Evolutionary conservation across 2,888 invertebrate genomes (phyloP).

Genomic region (Melinaea marsaeus): DNA sequence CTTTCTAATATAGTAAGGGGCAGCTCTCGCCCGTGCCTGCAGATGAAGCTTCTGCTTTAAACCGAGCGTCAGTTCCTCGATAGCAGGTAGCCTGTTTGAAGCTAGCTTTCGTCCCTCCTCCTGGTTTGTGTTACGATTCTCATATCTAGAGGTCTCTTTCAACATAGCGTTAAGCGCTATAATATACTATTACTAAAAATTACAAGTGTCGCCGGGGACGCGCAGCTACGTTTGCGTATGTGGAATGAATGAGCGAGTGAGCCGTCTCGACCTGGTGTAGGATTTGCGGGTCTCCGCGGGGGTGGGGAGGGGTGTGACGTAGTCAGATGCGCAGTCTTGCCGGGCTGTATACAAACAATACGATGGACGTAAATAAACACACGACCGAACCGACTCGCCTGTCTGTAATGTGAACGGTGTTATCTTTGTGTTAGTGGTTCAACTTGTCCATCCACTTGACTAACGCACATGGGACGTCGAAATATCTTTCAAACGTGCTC

Average conservation of each 20-base stretch:
- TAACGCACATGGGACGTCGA: conserved; percentile 33
- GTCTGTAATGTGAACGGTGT: conserved; percentile 59
- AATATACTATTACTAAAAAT: conserved; percentile 51
- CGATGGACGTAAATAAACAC: conserved; percentile 78
- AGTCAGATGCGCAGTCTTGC: conserved; percentile 75
- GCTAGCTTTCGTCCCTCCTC: conserved; percentile 59
- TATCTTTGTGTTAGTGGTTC: conserved; percentile 66
- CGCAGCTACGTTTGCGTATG: conserved; percentile 71
- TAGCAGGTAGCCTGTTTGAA: conserved; percentile 65
- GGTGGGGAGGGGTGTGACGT: conserved; percentile 65
- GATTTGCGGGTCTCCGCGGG: conserved; percentile 65
- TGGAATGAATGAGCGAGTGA: conserved; percentile 75
- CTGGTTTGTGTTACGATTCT: conserved; percentile 46
- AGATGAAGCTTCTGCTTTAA: conserved; percentile 75
- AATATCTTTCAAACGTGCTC: conserved; percentile 32
- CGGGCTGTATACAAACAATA: conserved; percentile 78
- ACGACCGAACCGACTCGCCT: conserved; percentile 59
- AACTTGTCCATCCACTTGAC: conserved; percentile 45
- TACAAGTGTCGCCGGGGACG: conserved; percentile 50
- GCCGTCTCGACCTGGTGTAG: conserved; percentile 64
- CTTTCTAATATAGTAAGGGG: conserved; percentile 75
- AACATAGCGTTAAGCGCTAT: conserved; percentile 53
- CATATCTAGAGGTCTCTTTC: conserved; percentile 69
- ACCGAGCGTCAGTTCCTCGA: conserved; percentile 72
- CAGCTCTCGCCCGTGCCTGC: conserved; percentile 72